phyloP scores from a whole-genome alignment of 2,113 vertebrate genomes.

The Heterotilapia buettikoferi region DNA sequence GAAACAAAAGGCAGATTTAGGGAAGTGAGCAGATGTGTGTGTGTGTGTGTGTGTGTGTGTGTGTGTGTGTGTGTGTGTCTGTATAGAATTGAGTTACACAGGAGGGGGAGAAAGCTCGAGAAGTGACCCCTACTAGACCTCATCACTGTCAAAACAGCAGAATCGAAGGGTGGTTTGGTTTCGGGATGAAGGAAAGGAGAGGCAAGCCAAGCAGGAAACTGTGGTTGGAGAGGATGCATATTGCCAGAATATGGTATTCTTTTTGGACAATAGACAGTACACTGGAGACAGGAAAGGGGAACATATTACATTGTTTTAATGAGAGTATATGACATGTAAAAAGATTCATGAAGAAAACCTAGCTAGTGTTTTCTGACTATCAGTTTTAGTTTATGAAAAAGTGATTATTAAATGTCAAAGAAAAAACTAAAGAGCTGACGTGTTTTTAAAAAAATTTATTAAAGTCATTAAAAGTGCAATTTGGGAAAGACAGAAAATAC shows the following conservation, averaged over 20 bases:
- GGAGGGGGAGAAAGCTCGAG: not conserved
- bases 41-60: not conserved
- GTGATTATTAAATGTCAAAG: not conserved
- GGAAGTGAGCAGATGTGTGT: not conserved
- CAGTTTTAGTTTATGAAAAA: not conserved
- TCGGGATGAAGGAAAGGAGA: not conserved
- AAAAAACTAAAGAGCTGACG: not conserved
- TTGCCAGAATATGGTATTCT: not conserved
- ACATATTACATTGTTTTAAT: not conserved
- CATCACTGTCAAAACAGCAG: not conserved
- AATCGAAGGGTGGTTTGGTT: constrained; percentile 6
- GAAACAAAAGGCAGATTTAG: not conserved
- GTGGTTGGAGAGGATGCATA: not conserved
- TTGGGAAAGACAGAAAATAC: not conserved
- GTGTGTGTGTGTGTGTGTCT: not conserved
- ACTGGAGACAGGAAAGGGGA: not conserved
- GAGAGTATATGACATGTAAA: not conserved
- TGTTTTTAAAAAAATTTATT: not conserved
- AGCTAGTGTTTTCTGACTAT: not conserved
- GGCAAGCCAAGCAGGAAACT: constrained; percentile 21
- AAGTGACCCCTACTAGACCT: not conserved
- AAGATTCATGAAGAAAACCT: not conserved
- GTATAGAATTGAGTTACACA: not conserved
- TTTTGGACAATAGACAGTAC: not conserved
- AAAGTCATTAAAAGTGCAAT: not conserved